A percentile compares a stretch with the other conserved stretches of the same genome.
phyloP scores from a whole-genome alignment of 2,113 vertebrate species.

The Erythrolamprus reginae region DNA sequence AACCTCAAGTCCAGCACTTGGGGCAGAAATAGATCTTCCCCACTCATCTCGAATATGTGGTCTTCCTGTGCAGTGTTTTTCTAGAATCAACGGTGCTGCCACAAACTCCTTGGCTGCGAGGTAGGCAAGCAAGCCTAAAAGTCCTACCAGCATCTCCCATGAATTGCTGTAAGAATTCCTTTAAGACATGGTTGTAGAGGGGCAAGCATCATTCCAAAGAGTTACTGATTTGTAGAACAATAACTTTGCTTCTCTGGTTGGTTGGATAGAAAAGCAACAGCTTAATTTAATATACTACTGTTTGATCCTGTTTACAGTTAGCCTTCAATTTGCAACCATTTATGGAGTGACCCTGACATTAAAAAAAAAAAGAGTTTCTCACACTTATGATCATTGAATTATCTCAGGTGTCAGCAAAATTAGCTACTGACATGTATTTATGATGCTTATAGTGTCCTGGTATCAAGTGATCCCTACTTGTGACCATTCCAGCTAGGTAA shows the following conservation, averaged over 20 bases:
- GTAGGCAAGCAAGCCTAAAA: background rate
- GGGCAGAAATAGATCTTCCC: background rate
- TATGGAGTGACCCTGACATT: no score
- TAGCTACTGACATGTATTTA: no score
- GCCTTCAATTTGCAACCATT: no score
- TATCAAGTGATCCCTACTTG: no score
- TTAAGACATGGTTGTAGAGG: background rate
- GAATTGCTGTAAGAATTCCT: background rate
- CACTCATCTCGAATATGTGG: background rate
- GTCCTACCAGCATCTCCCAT: background rate
- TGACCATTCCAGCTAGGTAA: no score
- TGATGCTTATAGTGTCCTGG: no score
- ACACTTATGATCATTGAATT: no score
- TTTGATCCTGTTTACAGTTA: background rate
- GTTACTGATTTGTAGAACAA: background rate
- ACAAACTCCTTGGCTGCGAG: background rate
- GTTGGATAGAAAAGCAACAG: background rate
- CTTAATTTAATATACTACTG: background rate
- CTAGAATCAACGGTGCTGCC: background rate
- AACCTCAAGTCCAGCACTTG: background rate
- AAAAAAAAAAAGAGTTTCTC: no score
- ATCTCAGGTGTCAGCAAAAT: no score
- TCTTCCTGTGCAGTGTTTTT: background rate
- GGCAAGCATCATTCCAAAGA: background rate
- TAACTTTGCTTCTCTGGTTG: background rate